phyloP scores from a whole-genome alignment of 37 sponge, comb jelly and placozoan genomes.

The Ephydatia muelleri region DNA sequence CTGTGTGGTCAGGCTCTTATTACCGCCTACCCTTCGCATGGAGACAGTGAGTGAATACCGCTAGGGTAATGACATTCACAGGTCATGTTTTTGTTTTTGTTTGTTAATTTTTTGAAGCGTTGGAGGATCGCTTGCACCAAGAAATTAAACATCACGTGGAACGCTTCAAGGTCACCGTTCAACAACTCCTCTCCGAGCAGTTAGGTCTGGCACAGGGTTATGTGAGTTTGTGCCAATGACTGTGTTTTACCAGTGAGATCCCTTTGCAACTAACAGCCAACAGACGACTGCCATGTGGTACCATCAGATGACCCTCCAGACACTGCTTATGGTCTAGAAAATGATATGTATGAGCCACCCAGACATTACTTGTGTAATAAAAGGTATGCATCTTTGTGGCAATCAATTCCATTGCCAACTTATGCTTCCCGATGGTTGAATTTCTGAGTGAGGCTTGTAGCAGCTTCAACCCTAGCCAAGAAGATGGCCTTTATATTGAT shows the following conservation, averaged over 20 bases:
- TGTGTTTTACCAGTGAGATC: not conserved
- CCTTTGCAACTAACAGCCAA: not conserved
- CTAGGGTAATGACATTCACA: not conserved
- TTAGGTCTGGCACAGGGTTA: not conserved
- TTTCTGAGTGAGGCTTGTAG: not conserved
- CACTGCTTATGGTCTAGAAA: not conserved
- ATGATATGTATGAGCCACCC: not conserved
- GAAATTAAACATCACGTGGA: conserved; percentile 23
- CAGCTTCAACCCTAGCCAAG: not conserved
- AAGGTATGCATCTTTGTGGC: not conserved
- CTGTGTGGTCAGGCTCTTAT: not conserved
- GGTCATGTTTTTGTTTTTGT: not conserved
- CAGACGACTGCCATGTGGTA: not conserved
- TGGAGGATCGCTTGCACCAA: conserved; percentile 26
- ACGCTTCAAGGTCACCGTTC: conserved; percentile 21
- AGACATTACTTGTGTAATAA: not conserved
- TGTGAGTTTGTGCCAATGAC: not conserved
- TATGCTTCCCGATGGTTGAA: not conserved
- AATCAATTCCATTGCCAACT: not conserved
- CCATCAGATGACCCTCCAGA: not conserved
- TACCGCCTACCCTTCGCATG: not conserved
- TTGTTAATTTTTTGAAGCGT: not conserved
- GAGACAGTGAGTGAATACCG: not conserved
- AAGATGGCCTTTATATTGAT: not conserved
- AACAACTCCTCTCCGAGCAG: conserved; percentile 23